A percentile compares a stretch with the other conserved stretches of the same genome.
Evolutionary conservation across 2,797 vertebrate species (phyloP).

Genomic region (Mormyrus proboscirostris): DNA sequence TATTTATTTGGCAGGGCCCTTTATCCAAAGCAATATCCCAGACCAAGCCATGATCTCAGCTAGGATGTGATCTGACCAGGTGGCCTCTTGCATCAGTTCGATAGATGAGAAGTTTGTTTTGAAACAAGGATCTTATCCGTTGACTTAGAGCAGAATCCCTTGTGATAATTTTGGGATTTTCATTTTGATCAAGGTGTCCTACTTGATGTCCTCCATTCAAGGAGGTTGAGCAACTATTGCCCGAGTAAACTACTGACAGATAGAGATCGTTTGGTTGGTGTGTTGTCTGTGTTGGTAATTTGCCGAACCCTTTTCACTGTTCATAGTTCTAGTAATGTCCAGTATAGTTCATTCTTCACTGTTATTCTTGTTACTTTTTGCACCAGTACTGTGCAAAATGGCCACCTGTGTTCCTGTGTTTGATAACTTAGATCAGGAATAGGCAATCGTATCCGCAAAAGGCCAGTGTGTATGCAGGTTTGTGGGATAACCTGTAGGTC

Average conservation of each 20-base stretch:
- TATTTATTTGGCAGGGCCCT: neutral
- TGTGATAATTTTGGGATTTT: neutral
- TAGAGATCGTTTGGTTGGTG: neutral
- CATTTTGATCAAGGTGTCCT: neutral
- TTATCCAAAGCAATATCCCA: neutral
- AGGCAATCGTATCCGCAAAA: too few relatives aligned
- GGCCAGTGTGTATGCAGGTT: too few relatives aligned
- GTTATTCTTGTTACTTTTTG: neutral
- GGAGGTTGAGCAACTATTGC: neutral
- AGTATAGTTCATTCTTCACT: neutral
- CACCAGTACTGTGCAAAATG: neutral
- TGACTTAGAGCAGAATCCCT: neutral
- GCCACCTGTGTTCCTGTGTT: neutral
- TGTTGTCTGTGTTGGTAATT: neutral
- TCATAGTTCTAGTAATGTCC: neutral
- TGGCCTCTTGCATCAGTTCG: neutral
- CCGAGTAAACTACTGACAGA: neutral
- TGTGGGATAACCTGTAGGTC: too few relatives aligned
- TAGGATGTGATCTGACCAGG: neutral
- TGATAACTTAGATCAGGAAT: neutral
- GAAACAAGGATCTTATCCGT: neutral
- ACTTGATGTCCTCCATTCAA: neutral
- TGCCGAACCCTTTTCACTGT: neutral
- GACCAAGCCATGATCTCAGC: neutral
- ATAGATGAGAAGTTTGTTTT: neutral